Evolutionary conservation across 2,888 invertebrate genomes (phyloP), one percentile per base, ranked within the genome.

Genomic region (Pyrrhosoma nymphula): DNA sequence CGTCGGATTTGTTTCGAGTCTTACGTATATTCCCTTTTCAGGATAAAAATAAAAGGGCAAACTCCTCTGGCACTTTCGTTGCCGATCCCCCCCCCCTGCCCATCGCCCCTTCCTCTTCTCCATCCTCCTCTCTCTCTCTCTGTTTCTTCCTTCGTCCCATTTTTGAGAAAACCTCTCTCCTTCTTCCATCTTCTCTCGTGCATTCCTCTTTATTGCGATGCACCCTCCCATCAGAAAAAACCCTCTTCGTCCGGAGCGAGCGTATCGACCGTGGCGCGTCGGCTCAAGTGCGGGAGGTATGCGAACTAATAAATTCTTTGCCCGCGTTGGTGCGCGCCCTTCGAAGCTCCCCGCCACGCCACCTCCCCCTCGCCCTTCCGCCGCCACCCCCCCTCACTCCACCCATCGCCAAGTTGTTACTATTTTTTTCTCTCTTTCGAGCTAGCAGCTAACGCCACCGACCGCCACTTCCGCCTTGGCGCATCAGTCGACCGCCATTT

Each of bases 261-360:
- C 30, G 63, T 60, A 89, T 89, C 60, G 69, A 60, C 93, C 93
- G 55, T 56, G 55, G 89, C 89, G 93, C 93, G 47, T 93, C 69
- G 35, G 63, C 69, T 93, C 63, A 35, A 91, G 35, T 91, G 91
- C 89, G 55, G 56, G 89, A 89, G 89, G 89, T 89, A 93, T 93
- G 93, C 63, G 39, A 39, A 26, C 63, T 93, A 93, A 93, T 93
- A 93, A 93, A 93, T 93, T 93, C 69, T 69, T 39, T 69, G 39
- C 69, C 47, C 56, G 39, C 63, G 47, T 89, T n/a, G 56, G 35
- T 63, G 69, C 26, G 93, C 69, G 16, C 47, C 47, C 35, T 47
- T 35, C 93, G 39, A 26, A 47, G 23, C 39, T 35, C 69, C 63
- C 12, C 26, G 35, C 30, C 63, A 18, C 39, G 30, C 18, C 23